Conservation (phyloP, 2,797 vertebrate species). For the Sebastiscus albofasciatus region DNA sequence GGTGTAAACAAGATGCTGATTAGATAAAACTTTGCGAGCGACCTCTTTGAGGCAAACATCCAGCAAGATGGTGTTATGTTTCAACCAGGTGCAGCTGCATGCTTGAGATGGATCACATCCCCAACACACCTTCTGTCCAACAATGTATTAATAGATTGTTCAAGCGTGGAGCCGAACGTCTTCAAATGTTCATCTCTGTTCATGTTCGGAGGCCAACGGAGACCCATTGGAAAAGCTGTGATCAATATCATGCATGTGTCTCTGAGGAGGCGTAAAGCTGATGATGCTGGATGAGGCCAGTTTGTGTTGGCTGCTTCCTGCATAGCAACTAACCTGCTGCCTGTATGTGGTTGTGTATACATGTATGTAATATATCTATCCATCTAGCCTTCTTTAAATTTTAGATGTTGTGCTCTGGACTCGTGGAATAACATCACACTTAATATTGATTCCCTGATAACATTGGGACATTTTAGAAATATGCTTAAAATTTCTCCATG, state of each 20-base stretch:
- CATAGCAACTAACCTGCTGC: not conserved
- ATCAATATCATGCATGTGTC: slow-evolving; percentile 44
- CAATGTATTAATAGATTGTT: slow-evolving; percentile 5
- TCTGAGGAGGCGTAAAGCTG: slow-evolving; percentile 21
- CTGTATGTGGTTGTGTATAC: not conserved
- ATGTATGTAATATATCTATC: not conserved
- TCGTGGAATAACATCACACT: not conserved
- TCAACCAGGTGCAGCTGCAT: not conserved
- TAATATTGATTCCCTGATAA: not conserved
- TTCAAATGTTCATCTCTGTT: slow-evolving; percentile 23
- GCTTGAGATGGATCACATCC: not conserved
- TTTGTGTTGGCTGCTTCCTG: slow-evolving; percentile 20
- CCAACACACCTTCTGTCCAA: not conserved
- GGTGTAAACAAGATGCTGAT: slow-evolving; percentile 32
- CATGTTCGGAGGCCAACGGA: slow-evolving; percentile 29
- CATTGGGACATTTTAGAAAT: not conserved
- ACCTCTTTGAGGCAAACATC: not conserved
- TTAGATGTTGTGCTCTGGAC: not conserved
- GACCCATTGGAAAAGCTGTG: slow-evolving; percentile 19
- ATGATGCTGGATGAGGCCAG: slow-evolving; percentile 20
- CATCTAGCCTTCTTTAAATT: not conserved
- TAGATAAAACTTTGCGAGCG: not conserved
- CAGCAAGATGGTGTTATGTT: not conserved
- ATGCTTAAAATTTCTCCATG: not conserved
- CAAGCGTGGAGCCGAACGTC: not conserved